Percentiles rank a stretch among this genome's conserved stretches.
phyloP scores from a whole-genome alignment of 2,797 vertebrate species.

The Tachyglossus aculeatus region DNA sequence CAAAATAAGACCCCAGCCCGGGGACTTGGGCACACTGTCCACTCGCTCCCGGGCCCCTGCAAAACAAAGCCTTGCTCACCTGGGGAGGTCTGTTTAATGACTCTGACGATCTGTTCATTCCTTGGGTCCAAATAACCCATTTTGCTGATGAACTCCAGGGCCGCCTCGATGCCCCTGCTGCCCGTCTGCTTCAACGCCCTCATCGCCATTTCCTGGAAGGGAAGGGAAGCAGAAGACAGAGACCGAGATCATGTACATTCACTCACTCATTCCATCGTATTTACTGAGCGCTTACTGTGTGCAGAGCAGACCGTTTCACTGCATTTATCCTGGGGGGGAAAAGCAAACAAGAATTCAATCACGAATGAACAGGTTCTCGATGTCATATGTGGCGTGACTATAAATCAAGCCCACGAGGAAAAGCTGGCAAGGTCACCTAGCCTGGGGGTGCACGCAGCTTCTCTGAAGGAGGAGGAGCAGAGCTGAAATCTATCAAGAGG shows the following conservation, averaged over 20 bases:
- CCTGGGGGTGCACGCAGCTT: not conserved
- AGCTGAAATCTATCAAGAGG: not conserved
- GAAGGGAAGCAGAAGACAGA: conserved; percentile 10
- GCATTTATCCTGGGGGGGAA: conserved; percentile 10
- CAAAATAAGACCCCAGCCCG: too few relatives aligned
- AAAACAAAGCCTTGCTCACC: conserved; percentile 71
- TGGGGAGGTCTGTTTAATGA: conserved; percentile 97
- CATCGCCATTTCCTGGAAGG: conserved; percentile 91
- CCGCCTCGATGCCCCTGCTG: conserved; percentile 95
- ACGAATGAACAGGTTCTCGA: conserved; percentile 7
- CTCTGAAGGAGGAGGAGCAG: not conserved
- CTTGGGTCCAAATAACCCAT: conserved; percentile 97
- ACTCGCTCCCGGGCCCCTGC: too few relatives aligned
- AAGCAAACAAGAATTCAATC: conserved; percentile 16
- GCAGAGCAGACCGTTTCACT: not conserved
- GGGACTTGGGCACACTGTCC: too few relatives aligned
- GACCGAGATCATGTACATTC: not conserved
- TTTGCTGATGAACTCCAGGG: conserved; percentile 97
- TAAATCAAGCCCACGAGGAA: not conserved
- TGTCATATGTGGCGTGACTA: not conserved
- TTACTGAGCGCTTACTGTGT: conserved; percentile 5
- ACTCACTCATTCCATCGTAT: too few relatives aligned
- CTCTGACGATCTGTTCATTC: conserved; percentile 95
- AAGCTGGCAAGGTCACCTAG: too few relatives aligned
- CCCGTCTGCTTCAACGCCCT: conserved; percentile 96